Base-by-base conservation (phyloP, 2,797 vertebrate genomes). In the Clarias platycephalus region DNA sequence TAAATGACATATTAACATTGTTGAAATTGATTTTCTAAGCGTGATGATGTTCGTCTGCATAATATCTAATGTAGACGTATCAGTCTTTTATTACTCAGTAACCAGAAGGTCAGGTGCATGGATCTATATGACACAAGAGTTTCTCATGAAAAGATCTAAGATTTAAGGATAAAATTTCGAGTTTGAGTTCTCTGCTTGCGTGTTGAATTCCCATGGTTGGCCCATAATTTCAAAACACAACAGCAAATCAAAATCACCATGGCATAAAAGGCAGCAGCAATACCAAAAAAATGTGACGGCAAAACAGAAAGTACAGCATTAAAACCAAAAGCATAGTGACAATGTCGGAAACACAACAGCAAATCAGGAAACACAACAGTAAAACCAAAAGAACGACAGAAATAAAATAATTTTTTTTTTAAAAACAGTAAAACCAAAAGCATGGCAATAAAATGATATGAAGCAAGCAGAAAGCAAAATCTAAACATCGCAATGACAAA, bases 1-100 rank as follows among this genome's bases (percentile, higher is more conserved):
- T 78, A 70, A 82, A 79, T 13, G 8, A 44, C 71, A 88, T 71
- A 82, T 82, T 82, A 82, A 71, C 80, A 82, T 7, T 44, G 66
- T 20, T 71, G 78, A 80, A 67, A 80, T 67, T 80, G 63, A 80
- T 80, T 66, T 80, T 76, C 60, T 31, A 82, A 55, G 81, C n/a
- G 57, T 34, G 31, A 68, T 58, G 28, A 53, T 66, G 66, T 82
- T 78, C 64, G 10, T 82, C 79, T 74, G 53, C 76, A 31, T 76
- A 81, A 76, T 28, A 57, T 82, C 62, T 67, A 53, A 80, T 67
- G 40, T 53, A 80, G 63, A 80, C 8, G 18, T 63, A 49, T 80
- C 44, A 16, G 16, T 31, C 15, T 53, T 80, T 80, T 53, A 31
- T 80, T 80, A 55, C 16, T 80, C 26, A 15, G 26, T 34, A 63